A percentile compares a stretch with the other conserved stretches of the same genome.
phyloP scores from a whole-genome alignment of 1,140 invertebrate species.

The Paraescarpia echinospica region DNA sequence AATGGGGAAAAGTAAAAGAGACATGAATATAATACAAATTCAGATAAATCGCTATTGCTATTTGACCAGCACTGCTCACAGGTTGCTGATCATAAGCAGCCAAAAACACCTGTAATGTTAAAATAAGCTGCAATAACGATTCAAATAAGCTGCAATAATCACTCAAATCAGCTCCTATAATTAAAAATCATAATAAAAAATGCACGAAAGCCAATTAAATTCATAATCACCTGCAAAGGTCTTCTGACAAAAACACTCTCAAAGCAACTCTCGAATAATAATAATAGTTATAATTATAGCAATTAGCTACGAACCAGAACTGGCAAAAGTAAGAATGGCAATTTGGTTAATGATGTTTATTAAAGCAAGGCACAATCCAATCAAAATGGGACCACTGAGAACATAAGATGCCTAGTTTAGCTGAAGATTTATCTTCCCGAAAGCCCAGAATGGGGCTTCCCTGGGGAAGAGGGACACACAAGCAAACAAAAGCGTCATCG shows the following conservation, averaged over 20 bases:
- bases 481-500: background rate
- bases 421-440: background rate
- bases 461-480: background rate
- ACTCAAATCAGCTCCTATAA: background rate
- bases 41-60: background rate
- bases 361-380: background rate
- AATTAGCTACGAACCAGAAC: background rate
- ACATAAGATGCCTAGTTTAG: background rate
- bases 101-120: background rate
- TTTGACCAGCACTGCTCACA: background rate
- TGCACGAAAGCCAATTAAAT: background rate
- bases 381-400: background rate
- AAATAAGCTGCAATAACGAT: background rate
- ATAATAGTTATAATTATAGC: background rate
- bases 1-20: background rate
- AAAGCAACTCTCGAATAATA: background rate
- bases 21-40: background rate
- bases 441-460: background rate
- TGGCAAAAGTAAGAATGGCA: background rate
- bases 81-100: background rate
- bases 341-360: background rate
- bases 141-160: background rate
- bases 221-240: background rate
- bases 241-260: background rate
- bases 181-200: background rate